phyloP scores from a whole-genome alignment of 2,113 vertebrate genomes.

The Xyliphius kryptos region DNA sequence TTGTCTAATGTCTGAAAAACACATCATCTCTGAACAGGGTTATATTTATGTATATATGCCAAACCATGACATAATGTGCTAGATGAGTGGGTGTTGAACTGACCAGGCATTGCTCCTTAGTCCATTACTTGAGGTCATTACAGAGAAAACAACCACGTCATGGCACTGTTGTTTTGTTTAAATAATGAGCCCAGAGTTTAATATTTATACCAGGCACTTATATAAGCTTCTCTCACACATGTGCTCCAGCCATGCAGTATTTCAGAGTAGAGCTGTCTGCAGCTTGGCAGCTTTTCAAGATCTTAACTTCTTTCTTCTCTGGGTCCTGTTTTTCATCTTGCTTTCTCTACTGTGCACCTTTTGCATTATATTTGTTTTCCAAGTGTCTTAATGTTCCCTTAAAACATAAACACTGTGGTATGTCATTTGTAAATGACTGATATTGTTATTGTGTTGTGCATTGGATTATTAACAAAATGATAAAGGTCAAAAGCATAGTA shows the following conservation, averaged over 20 bases:
- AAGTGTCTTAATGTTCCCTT: too few relatives aligned
- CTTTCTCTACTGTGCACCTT: not conserved
- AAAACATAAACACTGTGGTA: too few relatives aligned
- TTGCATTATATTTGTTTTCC: too few relatives aligned
- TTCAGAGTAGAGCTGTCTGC: conserved; percentile 49
- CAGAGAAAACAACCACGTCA: conserved; percentile 33
- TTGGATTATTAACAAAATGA: not conserved
- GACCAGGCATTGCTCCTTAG: not conserved
- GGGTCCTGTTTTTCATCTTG: conserved; percentile 11
- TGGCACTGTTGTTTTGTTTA: conserved; percentile 32
- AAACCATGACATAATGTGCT: not conserved
- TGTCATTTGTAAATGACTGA: conserved; percentile 3
- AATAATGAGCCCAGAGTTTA: conserved; percentile 46
- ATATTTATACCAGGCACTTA: conserved; percentile 54
- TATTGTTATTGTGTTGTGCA: conserved; percentile 49
- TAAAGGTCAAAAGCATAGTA: conserved; percentile 14
- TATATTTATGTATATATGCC: not conserved
- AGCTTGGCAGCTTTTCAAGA: conserved; percentile 42
- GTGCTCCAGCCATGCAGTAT: conserved; percentile 56
- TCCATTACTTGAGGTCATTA: conserved; percentile 25
- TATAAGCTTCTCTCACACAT: conserved; percentile 56
- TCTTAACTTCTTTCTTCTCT: conserved; percentile 34
- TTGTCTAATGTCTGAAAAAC: not conserved
- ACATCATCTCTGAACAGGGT: not conserved
- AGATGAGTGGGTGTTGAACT: not conserved